These are phyloP conservation scores for Enteromius argenteus DNA, from an alignment of 2,797 vertebrate species.

Conservation along the genomic window DNA sequence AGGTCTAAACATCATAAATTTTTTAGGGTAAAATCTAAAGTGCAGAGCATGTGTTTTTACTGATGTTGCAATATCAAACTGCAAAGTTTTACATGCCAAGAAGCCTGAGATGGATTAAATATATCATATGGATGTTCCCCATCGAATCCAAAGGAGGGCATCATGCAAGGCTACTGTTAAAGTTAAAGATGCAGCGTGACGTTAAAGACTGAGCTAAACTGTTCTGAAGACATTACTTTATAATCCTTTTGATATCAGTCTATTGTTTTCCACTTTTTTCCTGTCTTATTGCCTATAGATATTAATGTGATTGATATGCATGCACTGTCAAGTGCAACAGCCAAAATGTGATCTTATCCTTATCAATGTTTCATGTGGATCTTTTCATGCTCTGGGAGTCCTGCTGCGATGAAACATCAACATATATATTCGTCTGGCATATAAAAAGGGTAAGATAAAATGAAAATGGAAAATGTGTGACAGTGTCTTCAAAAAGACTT, in stretches of 20 bases:
- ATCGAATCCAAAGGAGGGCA: not conserved
- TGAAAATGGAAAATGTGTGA: not conserved
- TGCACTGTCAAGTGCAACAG: slow-evolving; percentile 23
- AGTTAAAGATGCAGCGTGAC: not conserved
- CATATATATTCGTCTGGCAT: not conserved
- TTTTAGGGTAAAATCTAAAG: not conserved
- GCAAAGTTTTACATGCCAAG: not conserved
- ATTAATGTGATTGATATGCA: slow-evolving; percentile 11
- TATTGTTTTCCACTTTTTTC: not conserved
- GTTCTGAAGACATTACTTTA: not conserved
- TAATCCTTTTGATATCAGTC: slow-evolving; percentile 1
- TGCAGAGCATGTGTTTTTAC: not conserved
- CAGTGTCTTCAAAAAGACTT: not conserved
- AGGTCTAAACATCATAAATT: slow-evolving; percentile 12
- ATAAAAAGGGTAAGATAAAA: not conserved
- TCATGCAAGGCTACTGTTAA: not conserved
- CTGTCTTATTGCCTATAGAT: not conserved
- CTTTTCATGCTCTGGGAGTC: slow-evolving; percentile 18
- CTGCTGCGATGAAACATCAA: slow-evolving; percentile 25
- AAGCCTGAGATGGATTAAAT: not conserved
- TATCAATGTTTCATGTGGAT: slow-evolving; percentile 28
- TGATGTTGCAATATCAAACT: not conserved
- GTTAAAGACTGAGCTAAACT: not conserved
- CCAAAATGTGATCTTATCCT: slow-evolving; percentile 9
- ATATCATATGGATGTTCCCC: not conserved